Base-by-base conservation (phyloP, 2,888 invertebrate genomes). In the Operophtera brumata region DNA sequence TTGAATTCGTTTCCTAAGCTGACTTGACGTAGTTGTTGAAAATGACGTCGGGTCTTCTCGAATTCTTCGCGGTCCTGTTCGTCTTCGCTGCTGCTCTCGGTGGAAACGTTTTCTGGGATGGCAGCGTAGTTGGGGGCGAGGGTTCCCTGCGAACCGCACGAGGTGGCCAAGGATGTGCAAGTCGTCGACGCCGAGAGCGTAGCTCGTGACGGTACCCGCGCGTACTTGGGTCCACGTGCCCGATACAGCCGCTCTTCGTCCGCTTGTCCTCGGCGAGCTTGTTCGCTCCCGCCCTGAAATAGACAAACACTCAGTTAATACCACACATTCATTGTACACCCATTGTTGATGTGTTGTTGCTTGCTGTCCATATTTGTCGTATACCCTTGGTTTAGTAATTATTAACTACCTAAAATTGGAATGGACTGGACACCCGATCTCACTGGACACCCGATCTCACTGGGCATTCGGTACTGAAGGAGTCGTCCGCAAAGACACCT, bases 1-100 rank as follows among this genome's bases (percentile, higher is more conserved):
- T 91, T 93, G 66, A 91, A 92, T 64, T 92, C 91, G 78, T 92
- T 92, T 61, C 93, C 93, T 69, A 92, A 82, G 76, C 93, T 93
- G 59, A 92, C 91, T 67, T 92, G 91, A 49, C 92, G 90, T 59
- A 92, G 83, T 67, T 93, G 92, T 71, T 93, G 93, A 70, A 93
- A 93, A 70, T 91, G 92, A 52, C 91, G 91, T 14, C 93, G 82
- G 11, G 92, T 91, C 30, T 91, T 86, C 62, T 91, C 85, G 66
- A 92, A 92, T 53, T 56, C 56, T 34, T 55, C 55, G 9, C 55
- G 50, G 36, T 90, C 88, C 56, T 86, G 85, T 61, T 91, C 91
- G 82, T 90, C 90, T 67, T 90, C 89, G 62, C 87, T 88, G 70
- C 90, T 88, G 62, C 90, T 89, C 63, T 90, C 89, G 26, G 87